Percentiles rank a stretch among this genome's conserved stretches.
Conservation (phyloP, 2,113 vertebrate species). For the Toxostoma redivivum region DNA sequence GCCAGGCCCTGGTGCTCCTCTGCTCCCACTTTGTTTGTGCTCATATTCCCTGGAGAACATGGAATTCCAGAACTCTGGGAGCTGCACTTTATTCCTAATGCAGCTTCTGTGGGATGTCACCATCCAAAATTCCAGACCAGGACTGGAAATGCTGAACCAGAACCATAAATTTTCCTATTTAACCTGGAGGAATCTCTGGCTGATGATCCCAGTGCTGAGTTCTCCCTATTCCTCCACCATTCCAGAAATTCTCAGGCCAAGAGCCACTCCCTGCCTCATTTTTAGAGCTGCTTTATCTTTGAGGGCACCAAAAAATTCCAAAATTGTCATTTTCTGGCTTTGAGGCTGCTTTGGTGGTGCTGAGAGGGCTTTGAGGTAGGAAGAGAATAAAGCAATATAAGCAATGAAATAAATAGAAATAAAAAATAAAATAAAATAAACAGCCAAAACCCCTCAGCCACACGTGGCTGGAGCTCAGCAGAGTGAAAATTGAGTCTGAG, state of each 20-base stretch:
- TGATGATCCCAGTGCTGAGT: neutral
- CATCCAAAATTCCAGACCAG: neutral
- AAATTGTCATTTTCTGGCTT: neutral
- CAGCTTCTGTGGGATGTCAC: too few species aligned
- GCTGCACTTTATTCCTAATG: fast-evolving
- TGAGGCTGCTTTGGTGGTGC: neutral
- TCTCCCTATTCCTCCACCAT: neutral
- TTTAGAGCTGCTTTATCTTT: neutral
- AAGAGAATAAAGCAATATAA: neutral
- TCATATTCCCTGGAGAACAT: fast-evolving
- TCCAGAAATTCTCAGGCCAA: neutral
- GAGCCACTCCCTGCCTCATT: too few species aligned
- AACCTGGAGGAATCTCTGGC: neutral
- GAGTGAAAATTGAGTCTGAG: neutral
- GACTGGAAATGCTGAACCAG: neutral
- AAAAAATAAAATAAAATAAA: too few species aligned
- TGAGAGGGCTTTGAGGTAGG: neutral
- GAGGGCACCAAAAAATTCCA: neutral
- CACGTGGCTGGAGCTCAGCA: neutral
- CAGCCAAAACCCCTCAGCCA: neutral
- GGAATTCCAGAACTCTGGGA: neutral
- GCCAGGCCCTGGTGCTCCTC: neutral
- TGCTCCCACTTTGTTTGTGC: neutral
- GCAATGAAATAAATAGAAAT: too few species aligned
- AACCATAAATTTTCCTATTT: fast-evolving